Evolutionary conservation across 2,113 vertebrate genomes (phyloP).

Genomic region (Xenopus tropicalis): DNA sequence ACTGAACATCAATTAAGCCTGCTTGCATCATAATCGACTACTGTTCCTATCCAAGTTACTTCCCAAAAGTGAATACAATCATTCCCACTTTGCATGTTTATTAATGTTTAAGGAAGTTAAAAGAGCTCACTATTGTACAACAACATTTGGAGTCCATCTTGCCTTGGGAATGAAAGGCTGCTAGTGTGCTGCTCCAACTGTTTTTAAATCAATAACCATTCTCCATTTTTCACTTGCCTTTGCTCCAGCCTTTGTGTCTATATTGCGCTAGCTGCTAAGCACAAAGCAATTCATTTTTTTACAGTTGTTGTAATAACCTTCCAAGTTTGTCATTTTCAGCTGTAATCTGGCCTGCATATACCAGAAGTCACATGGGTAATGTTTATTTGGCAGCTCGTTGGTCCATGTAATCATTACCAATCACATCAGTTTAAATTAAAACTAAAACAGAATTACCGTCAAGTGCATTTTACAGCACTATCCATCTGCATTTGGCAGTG

Average conservation of each 20-base stretch:
- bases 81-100: constrained; percentile 7
- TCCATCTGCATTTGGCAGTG: background rate
- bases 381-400: constrained; percentile 28
- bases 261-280: constrained; percentile 18
- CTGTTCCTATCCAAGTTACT: constrained; percentile 2
- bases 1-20: no score
- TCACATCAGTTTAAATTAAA: constrained; percentile 29
- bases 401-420: constrained; percentile 30
- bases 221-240: constrained; percentile 15
- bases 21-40: no score
- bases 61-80: constrained; percentile 17
- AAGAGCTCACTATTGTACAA: constrained; percentile 24
- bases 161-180: constrained; percentile 29
- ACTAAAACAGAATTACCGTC: constrained; percentile 17
- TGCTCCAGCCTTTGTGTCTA: constrained; percentile 24
- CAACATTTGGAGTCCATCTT: constrained; percentile 33
- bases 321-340: constrained; percentile 21
- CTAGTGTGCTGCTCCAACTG: constrained; percentile 25
- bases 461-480: constrained; percentile 9
- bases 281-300: constrained; percentile 17
- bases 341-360: constrained; percentile 24
- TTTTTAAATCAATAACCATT: constrained; percentile 40
- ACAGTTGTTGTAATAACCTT: constrained; percentile 18
- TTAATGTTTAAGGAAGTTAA: constrained; percentile 23
- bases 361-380: constrained; percentile 26